A percentile compares a stretch with the other conserved stretches of the same genome.
These are phyloP conservation scores for Eupithecia insigniata DNA, from an alignment of 2,888 invertebrate species.

Conservation along the genomic window DNA sequence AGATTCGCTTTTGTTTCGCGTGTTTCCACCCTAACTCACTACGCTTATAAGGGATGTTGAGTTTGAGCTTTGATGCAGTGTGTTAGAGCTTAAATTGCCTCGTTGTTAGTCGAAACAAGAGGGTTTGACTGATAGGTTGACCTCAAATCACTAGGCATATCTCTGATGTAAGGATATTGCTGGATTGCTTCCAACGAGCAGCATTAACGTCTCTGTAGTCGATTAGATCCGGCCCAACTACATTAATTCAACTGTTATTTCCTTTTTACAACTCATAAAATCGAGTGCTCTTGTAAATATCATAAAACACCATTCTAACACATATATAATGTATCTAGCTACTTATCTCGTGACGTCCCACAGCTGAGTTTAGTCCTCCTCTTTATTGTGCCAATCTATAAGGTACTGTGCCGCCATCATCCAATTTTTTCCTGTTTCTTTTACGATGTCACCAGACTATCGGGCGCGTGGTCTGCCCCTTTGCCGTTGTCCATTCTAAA, in stretches of 20 bases:
- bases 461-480: neutral
- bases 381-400: neutral
- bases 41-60: neutral
- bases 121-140: neutral
- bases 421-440: neutral
- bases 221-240: neutral
- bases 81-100: neutral
- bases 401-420: neutral
- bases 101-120: neutral
- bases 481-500: neutral
- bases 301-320: neutral
- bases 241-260: neutral
- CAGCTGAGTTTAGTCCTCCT: neutral
- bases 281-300: neutral
- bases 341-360: neutral
- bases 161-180: neutral
- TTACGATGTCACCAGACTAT: neutral
- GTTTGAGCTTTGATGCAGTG: neutral
- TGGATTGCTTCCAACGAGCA: neutral
- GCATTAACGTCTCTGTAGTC: neutral
- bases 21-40: constrained; percentile 24
- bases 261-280: neutral
- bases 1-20: constrained; percentile 68
- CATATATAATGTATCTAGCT: neutral
- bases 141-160: neutral